phyloP scores from a whole-genome alignment of 2,797 vertebrate species.

The Pangasius macronema region DNA sequence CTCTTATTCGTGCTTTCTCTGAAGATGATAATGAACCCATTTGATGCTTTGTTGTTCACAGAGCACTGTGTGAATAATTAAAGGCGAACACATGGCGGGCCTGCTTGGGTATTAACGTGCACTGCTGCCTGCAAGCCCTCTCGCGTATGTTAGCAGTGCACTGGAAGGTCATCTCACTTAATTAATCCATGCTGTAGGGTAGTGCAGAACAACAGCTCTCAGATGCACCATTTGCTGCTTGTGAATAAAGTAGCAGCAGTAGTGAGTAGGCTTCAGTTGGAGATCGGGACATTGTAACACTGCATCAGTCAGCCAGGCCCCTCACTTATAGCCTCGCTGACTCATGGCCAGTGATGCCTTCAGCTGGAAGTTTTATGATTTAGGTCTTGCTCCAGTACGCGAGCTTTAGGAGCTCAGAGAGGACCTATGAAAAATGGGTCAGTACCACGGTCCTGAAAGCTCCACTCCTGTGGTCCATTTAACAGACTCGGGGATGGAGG shows the following conservation, averaged over 20 bases:
- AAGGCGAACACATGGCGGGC: slow-evolving; percentile 44
- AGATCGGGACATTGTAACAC: not conserved
- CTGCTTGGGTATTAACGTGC: slow-evolving; percentile 31
- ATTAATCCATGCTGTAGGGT: slow-evolving; percentile 51
- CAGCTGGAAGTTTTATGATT: slow-evolving; percentile 50
- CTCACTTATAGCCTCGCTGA: slow-evolving; percentile 30
- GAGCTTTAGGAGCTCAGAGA: slow-evolving; percentile 42
- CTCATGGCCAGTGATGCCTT: slow-evolving; percentile 39
- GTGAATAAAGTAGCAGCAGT: slow-evolving; percentile 24
- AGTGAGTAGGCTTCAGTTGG: not conserved
- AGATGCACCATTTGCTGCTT: slow-evolving; percentile 13
- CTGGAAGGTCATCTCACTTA: slow-evolving; percentile 52
- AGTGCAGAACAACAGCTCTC: slow-evolving; percentile 37
- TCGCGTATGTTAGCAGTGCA: slow-evolving; percentile 45
- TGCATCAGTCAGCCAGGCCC: slow-evolving; percentile 19
- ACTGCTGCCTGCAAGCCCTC: slow-evolving; percentile 32
- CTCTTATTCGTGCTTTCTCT: slow-evolving; percentile 17
- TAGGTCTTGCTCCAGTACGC: slow-evolving; percentile 37
- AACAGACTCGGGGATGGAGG: slow-evolving; percentile 30
- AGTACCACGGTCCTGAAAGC: slow-evolving; percentile 58
- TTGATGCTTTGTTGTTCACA: slow-evolving; percentile 37
- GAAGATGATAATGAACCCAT: slow-evolving; percentile 38
- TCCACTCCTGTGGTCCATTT: slow-evolving; percentile 27
- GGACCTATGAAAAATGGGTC: slow-evolving; percentile 51
- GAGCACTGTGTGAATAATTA: slow-evolving; percentile 51